These are phyloP conservation scores for Harmothoe impar DNA, from an alignment of 2,888 invertebrate genomes.

Conservation along the genomic window DNA sequence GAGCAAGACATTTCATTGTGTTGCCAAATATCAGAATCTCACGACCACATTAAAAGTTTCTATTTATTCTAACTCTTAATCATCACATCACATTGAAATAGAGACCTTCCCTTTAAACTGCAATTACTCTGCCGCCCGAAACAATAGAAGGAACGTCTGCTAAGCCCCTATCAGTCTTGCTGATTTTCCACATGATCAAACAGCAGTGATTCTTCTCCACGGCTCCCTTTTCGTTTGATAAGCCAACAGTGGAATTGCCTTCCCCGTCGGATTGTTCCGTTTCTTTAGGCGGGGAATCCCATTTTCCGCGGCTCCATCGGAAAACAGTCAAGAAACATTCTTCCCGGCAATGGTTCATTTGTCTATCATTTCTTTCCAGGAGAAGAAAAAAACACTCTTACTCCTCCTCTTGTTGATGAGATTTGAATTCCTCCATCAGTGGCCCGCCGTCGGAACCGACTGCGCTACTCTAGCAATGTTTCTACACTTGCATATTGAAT, in stretches of 20 bases:
- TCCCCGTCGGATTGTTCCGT: background rate
- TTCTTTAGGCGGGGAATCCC: background rate
- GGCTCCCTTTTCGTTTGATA: constrained; percentile 11
- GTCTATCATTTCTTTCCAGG: no score
- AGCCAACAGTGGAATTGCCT: constrained; percentile 25
- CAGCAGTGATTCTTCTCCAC: background rate
- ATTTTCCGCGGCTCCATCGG: background rate
- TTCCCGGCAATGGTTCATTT: background rate
- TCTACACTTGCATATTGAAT: background rate
- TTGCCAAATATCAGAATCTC: no score
- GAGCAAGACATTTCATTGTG: no score
- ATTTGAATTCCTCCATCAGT: background rate
- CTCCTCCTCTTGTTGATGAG: background rate
- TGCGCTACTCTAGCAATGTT: background rate
- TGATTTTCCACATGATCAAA: constrained; percentile 4
- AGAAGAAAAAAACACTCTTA: no score
- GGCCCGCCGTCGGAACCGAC: background rate
- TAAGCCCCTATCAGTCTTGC: background rate
- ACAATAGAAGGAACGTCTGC: background rate
- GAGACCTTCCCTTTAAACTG: no score
- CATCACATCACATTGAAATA: no score
- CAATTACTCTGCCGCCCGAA: background rate
- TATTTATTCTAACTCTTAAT: no score
- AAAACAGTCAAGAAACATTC: background rate
- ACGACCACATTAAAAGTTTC: no score